Evolutionary conservation across 2,113 vertebrate genomes (phyloP), one percentile per base, ranked within the genome.

Genomic region (Catagonus wagneri): DNA sequence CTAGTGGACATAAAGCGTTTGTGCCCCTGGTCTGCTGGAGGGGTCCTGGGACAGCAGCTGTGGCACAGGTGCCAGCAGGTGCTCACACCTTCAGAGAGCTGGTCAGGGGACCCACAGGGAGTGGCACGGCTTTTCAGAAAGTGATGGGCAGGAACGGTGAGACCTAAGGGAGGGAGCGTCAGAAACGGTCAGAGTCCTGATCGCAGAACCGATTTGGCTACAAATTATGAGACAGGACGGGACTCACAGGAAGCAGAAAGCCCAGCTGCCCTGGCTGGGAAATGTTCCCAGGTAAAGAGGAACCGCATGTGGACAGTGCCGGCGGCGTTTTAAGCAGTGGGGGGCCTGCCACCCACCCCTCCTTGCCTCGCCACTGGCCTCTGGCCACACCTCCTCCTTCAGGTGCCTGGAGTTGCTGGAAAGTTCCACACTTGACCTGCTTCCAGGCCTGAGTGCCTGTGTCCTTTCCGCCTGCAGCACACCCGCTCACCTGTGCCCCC

Each of bases 311-410:
- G 58, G 11, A 19, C 52, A 4, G 19, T 2, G n/a, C n/a, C n/a
- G 2, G 4, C 3, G 0, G 25, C 5, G 74, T 39, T 29, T 1
- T 34, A 1, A 4, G 32, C 4, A 1, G 69, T 16, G n/a, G n/a
- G 17, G 6, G 34, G 66, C 50, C 69, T 1, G 20, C 2, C 44
- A 8, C 16, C 54, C 6, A 5, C 8, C 23, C 6, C 1, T 12
- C 52, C 32, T 15, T 5, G 1, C 39, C 17, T 25, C 39, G 4
- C 27, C 11, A 1, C 25, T 6, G 1, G 39, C 63, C 56, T 8
- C 36, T 1, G 17, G 20, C 83, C 22, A 19, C 6, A 2, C 32
- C 75, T 19, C 23, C 56, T 19, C 23, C 56, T 29, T 8, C 36
- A 6, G 50, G 63, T 20, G 23, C 12, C 63, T 0, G 0, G 27